Evolutionary conservation across 2,797 vertebrate species (phyloP).

Genomic region (Pristis pectinata): DNA sequence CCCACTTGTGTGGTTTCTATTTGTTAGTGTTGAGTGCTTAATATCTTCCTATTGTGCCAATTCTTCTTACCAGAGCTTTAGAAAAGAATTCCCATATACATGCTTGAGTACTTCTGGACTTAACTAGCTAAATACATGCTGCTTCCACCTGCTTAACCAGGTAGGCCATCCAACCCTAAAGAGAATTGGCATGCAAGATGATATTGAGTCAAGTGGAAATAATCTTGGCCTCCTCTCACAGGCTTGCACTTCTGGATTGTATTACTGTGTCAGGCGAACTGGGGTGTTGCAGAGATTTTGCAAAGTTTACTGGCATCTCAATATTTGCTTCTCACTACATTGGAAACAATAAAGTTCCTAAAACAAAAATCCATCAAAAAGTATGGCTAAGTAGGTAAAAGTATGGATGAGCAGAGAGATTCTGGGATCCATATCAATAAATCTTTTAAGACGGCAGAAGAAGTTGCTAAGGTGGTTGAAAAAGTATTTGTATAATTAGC

Average conservation of each 20-base stretch:
- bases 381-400: neutral
- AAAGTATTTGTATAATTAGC: neutral
- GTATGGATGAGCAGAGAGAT: neutral
- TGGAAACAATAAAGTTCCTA: no score
- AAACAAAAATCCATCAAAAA: neutral
- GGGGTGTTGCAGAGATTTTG: neutral
- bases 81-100: neutral
- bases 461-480: neutral
- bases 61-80: neutral
- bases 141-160: neutral
- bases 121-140: neutral
- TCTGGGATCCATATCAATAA: neutral
- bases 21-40: neutral
- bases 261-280: neutral
- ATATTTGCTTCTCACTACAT: neutral
- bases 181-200: neutral
- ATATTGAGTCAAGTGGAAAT: neutral
- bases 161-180: neutral
- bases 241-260: neutral
- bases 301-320: neutral
- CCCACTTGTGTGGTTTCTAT: neutral
- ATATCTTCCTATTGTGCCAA: neutral
- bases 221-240: neutral
- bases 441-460: neutral
- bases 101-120: neutral